Conservation (phyloP, 2,888 invertebrate species). For the Hyles lineata region DNA sequence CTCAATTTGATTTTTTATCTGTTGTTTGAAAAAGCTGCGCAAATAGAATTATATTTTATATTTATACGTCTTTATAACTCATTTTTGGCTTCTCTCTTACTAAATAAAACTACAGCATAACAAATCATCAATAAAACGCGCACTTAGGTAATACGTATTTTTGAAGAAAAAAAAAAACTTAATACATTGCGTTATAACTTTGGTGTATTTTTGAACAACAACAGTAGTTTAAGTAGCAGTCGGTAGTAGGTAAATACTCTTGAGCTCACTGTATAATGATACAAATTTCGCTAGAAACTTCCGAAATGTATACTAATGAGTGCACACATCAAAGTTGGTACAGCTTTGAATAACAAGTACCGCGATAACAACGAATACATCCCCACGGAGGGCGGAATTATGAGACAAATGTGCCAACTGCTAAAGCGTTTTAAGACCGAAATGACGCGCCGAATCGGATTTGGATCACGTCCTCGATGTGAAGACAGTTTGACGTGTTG, state of each 20-base stretch:
- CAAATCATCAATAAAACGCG: no score
- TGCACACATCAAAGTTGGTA: conserved; percentile 48
- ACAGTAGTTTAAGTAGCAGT: conserved; percentile 7
- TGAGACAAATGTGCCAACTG: conserved; percentile 79
- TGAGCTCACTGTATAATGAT: conserved; percentile 15
- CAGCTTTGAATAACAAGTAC: conserved; percentile 72
- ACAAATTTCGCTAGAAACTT: conserved; percentile 18
- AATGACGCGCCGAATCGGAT: conserved; percentile 79
- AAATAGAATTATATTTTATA: no score
- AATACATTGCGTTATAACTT: no score
- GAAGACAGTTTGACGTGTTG: conserved; percentile 81
- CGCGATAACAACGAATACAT: conserved; percentile 55
- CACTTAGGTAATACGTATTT: no score
- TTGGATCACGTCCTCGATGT: conserved; percentile 78
- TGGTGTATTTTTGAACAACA: neutral
- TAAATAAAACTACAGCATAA: no score
- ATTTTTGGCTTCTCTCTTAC: no score
- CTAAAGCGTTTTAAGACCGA: conserved; percentile 78
- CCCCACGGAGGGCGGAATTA: conserved; percentile 71
- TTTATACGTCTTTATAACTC: no score
- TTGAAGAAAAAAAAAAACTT: no score
- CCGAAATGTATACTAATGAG: conserved; percentile 20
- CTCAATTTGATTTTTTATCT: no score
- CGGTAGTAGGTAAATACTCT: neutral
- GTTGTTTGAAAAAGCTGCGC: no score